phyloP scores from a whole-genome alignment of 2,113 vertebrate genomes.

The Oceanodroma tethys region DNA sequence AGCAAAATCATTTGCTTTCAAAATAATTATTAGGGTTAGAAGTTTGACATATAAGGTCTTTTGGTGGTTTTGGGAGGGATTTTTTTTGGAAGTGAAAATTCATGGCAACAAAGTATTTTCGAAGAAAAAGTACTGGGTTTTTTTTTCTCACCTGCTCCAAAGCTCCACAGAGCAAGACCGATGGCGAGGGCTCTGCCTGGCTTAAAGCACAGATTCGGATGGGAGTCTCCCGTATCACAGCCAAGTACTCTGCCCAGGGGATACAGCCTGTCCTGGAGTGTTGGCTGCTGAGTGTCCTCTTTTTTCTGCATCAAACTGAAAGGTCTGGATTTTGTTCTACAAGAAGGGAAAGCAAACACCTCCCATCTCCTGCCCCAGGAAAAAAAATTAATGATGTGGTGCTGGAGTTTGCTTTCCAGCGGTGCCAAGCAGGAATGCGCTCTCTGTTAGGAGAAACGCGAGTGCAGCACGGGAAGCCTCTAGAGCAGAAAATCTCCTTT shows the following conservation, averaged over 20 bases:
- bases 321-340: not conserved
- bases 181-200: not conserved
- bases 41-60: not conserved
- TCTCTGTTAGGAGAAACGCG: too few relatives aligned
- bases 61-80: not conserved
- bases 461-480: rapidly evolving
- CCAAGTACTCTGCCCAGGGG: not conserved
- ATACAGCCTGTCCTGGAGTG: not conserved
- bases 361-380: not conserved
- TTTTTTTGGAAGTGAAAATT: not conserved
- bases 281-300: not conserved
- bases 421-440: not conserved
- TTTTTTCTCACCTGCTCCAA: not conserved
- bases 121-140: not conserved
- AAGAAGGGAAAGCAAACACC: not conserved
- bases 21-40: not conserved
- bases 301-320: too few relatives aligned
- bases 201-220: rapidly evolving
- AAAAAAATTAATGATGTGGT: rapidly evolving
- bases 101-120: not conserved
- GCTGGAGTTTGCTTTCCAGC: not conserved
- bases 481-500: not conserved
- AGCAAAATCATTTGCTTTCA: not conserved
- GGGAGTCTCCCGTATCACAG: not conserved
- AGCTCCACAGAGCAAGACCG: not conserved